Conservation (phyloP, 2,888 invertebrate species). For the Blastobasis lacticolella region DNA sequence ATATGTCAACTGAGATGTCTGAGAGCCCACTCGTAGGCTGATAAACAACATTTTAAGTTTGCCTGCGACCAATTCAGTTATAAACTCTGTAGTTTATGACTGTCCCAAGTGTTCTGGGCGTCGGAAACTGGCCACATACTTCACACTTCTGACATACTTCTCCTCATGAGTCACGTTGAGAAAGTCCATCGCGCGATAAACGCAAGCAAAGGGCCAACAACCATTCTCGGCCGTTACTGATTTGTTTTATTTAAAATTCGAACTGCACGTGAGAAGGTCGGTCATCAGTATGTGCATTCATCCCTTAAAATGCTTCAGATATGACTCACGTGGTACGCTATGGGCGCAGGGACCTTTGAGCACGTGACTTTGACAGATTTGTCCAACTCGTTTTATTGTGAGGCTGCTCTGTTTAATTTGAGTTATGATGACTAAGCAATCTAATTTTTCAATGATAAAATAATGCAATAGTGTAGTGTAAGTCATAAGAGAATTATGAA, state of each 20-base stretch:
- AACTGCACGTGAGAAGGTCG: constrained; percentile 11
- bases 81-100: too few species aligned
- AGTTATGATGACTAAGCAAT: too few species aligned
- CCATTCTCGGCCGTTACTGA: constrained; percentile 5
- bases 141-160: constrained; percentile 50
- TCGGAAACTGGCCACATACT: constrained; percentile 39
- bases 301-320: constrained; percentile 18
- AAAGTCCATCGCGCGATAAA: constrained; percentile 12
- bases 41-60: too few species aligned
- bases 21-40: too few species aligned
- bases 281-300: constrained; percentile 20
- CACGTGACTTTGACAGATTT: neutral
- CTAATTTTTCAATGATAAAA: too few species aligned
- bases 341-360: neutral
- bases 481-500: too few species aligned
- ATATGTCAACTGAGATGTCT: too few species aligned
- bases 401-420: too few species aligned
- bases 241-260: constrained; percentile 8
- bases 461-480: too few species aligned
- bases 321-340: constrained; percentile 20
- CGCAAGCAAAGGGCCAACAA: constrained; percentile 3
- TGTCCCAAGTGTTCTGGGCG: too few species aligned
- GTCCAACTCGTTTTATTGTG: neutral
- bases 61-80: too few species aligned
- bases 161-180: constrained; percentile 41